phyloP scores from a whole-genome alignment of 2,797 vertebrate genomes.

The Lophotriccus pileatus region DNA sequence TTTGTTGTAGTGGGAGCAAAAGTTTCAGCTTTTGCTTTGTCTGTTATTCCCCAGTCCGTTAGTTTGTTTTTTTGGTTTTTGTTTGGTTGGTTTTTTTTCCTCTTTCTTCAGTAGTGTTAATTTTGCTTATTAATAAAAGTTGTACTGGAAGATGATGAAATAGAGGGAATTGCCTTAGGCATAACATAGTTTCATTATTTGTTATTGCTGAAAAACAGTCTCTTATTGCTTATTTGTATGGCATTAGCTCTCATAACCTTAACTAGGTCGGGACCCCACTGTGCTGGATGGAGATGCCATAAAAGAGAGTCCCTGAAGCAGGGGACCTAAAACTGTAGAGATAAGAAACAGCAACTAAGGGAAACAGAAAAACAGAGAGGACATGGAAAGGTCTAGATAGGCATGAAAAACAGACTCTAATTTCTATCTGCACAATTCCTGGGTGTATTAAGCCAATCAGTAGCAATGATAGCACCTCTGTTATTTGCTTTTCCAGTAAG shows the following conservation, averaged over 20 bases:
- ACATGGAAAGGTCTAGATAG: neutral
- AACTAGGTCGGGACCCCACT: neutral
- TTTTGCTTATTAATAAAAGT: neutral
- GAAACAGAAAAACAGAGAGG: neutral
- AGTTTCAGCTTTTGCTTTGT: neutral
- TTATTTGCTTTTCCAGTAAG: conserved; percentile 34
- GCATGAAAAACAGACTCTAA: neutral
- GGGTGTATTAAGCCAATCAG: conserved; percentile 29
- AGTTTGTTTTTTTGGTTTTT: neutral
- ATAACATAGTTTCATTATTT: neutral
- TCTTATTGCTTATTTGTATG: neutral
- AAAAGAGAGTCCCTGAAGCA: neutral
- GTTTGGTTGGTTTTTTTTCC: neutral
- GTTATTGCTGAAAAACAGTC: neutral
- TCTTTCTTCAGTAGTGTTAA: neutral
- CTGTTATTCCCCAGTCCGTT: neutral
- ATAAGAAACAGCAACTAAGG: neutral
- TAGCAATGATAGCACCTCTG: conserved; percentile 44
- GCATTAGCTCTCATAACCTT: neutral
- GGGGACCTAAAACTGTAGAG: neutral
- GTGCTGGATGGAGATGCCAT: neutral
- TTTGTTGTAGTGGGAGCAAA: neutral
- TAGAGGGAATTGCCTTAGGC: neutral
- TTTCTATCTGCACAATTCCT: conserved; percentile 24
- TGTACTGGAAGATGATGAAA: neutral